Base-by-base conservation (phyloP, 2,888 invertebrate genomes). In the Luperina nickerlii region DNA sequence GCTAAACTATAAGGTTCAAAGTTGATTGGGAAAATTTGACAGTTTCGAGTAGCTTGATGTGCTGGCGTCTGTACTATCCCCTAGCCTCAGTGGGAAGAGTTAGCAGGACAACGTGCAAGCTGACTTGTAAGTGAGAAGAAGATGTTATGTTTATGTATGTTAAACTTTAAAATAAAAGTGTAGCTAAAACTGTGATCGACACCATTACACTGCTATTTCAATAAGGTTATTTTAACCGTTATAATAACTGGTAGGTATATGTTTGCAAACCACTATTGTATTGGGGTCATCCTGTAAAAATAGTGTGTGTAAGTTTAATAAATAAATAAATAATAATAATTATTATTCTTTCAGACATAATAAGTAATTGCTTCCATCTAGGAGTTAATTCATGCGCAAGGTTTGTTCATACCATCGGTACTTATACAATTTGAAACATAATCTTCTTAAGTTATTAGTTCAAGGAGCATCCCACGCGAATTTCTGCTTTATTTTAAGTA, bases 391-490 rank as follows among this genome's bases (percentile, higher is more conserved):
- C 65, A 65, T n/a, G 6, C 13, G 18, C 15, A 24, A 1, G 1
- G 27, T 63, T 11, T 1, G 20, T 57, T 32, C 48, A 32, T 42
- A 42, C 9, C 42, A 42, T 42, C 18, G 5, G 15, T 20, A n/a
- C n/a, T n/a, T n/a, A 48, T 48, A 20, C 27, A 42, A 7, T 45
- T 63, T 42, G 32, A 9, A 70, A 60, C 24, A 57, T 57, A 85
- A 81, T 71, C 70, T 60, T 74, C 67, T 74, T 60, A 38, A 27
- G 62, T 48, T 67, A 75, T 71, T 81, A 60, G 86, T 76, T 82
- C 77, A 74, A 82, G 86, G 76, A 27, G 42, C 48, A 51, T 2
- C 83, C 86, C 63, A 84, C 82, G 71, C 60, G 1, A 51, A 13
- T 8, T 48, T 76, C 11, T 54, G 45, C 24, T 81, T 83, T 60